These are phyloP conservation scores for Crambe crambe DNA, from an alignment of 37 sponge, comb jelly and placozoan genomes.

Conservation along the genomic window DNA sequence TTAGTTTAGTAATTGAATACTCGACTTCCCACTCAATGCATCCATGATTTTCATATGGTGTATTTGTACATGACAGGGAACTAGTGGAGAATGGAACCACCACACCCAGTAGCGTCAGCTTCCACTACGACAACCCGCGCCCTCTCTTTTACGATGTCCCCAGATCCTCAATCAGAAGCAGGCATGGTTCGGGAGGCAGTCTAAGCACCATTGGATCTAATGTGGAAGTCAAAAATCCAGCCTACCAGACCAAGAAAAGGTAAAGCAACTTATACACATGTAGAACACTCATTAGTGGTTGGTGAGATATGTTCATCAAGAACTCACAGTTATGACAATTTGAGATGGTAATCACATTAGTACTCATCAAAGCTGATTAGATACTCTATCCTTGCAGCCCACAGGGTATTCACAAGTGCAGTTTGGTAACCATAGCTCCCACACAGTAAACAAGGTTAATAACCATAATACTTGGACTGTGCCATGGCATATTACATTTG, in stretches of 20 bases:
- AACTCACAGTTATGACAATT: too few relatives aligned
- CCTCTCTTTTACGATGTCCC: slow-evolving; percentile 29
- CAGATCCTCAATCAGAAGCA: neutral
- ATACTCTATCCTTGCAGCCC: too few relatives aligned
- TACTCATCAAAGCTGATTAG: too few relatives aligned
- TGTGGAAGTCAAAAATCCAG: slow-evolving; percentile 21
- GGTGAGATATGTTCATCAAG: too few relatives aligned
- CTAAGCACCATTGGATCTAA: neutral
- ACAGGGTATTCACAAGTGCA: too few relatives aligned
- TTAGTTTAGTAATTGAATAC: neutral
- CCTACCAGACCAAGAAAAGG: slow-evolving; percentile 1
- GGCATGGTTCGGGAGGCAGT: neutral
- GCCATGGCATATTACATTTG: too few relatives aligned
- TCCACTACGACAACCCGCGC: slow-evolving; percentile 34
- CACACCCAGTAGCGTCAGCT: neutral
- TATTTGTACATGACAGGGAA: neutral
- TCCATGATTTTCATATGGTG: neutral
- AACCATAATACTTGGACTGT: too few relatives aligned
- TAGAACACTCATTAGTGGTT: neutral
- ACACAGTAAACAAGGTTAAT: too few relatives aligned
- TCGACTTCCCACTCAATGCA: too few relatives aligned
- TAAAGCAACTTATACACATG: neutral
- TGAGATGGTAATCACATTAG: too few relatives aligned
- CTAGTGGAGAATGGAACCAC: neutral
- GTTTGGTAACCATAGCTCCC: too few relatives aligned